Base-by-base conservation (phyloP, 1,140 invertebrate species). In the Hesperophylax magnus region DNA sequence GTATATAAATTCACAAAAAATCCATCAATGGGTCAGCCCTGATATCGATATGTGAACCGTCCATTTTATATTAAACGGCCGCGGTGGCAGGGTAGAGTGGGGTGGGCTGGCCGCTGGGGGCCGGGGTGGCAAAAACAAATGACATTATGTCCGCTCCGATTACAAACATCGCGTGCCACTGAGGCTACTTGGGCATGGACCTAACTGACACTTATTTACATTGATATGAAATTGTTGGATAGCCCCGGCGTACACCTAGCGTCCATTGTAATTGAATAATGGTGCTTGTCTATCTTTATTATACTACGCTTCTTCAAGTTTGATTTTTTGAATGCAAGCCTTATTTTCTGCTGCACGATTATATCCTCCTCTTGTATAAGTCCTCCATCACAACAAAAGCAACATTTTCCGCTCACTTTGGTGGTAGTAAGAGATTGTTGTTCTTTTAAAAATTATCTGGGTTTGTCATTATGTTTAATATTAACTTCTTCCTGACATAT, bases 111-210 rank as follows among this genome's bases (percentile, higher is more conserved):
- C n/a, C 7, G 24, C 18, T 24, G 18, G 67, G 17, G 67, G 67
- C 39, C 18, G 67, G 67, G 67, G 67, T 71, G 67, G 67, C 67
- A 47, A 71, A 71, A 71, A 52, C 67, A 71, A 71, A 71, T 71
- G 67, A 71, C 67, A 71, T 71, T 71, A 71, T 52, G 67, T 71
- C 39, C 67, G 34, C 34, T 65, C 39, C 67, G 67, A 71, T 71
- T 71, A 71, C 67, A 71, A 65, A 65, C 67, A 71, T 71, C 67
- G 67, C 67, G 67, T 71, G 67, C 31, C 31, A 39, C 17, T 11
- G 63, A n/a, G 56, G n/a, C n/a, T 58, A 58, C 56, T 22, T 58
- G 56, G 20, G 56, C n/a, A 22, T 65, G 22, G 22, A 22, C 22
- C 24, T 7, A 34, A 24, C 67, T 71, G 67, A 71, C 67, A 71